Evolutionary conservation across 2,888 invertebrate species (phyloP), one percentile per base, ranked within the genome.

Genomic region (Electrophaes corylata): DNA sequence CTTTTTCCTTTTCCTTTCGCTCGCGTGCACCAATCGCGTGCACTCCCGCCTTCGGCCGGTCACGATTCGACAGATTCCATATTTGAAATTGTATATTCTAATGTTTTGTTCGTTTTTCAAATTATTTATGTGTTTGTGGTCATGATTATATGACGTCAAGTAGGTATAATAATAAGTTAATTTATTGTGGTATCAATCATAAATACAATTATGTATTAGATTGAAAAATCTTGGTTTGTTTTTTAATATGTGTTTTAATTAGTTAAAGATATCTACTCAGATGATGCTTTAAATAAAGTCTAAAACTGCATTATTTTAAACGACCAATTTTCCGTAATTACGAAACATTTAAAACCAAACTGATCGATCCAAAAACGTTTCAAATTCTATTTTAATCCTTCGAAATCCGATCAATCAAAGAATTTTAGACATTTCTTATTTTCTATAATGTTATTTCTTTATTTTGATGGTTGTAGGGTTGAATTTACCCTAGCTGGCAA

Each of bases 41-140:
- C 52, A 50, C 59, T 75, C 67, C 46, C 68, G 84, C 84, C 78
- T 69, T 71, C 67, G 80, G 81, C 81, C 66, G 69, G 78, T 83
- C 87, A 86, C 87, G 87, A 86, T 79, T 80, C 79, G 75, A 72
- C 74, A 78, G 81, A 76, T 79, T 76, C 79, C 81, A 83, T 83
- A 76, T 84, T 84, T 78, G 79, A 83, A 83, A 80, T 72, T 73
- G 72, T 68, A 72, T 79, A 71, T 73, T 55, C 53, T 62, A 61
- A 57, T 55, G 52, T 59, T 53, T 45, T 59, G 40, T 58, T 53
- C 53, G 23, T 54, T 59, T 59, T 43, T 46, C 8, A 29, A 54
- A 59, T 59, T 54, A 50, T 54, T 46, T 58, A 53, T 53, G 44
- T 56, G 19, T 46, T 39, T 52, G 50, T 46, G 58, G 58, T 54